A percentile compares a stretch with the other conserved stretches of the same genome.
Conservation (phyloP, 2,797 vertebrate species). For the Todus mexicanus region DNA sequence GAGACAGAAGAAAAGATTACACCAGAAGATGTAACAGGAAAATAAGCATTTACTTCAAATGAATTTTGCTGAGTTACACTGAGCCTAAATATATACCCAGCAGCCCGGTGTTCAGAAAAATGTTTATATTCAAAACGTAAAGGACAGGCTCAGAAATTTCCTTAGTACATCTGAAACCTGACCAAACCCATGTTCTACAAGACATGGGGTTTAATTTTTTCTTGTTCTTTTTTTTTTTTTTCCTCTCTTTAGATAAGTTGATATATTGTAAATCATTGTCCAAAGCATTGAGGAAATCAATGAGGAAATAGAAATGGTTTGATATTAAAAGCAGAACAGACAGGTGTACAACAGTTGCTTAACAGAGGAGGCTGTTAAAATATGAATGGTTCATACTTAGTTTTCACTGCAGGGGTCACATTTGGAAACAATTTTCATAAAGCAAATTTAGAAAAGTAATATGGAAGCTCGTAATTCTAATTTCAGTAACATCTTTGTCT, state of each 20-base stretch:
- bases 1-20: background rate
- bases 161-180: background rate
- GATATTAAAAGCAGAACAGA: background rate
- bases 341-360: background rate
- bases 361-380: background rate
- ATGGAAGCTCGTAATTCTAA: background rate
- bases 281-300: background rate
- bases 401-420: background rate
- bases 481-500: background rate
- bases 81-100: background rate
- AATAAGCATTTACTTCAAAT: background rate
- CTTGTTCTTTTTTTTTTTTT: background rate
- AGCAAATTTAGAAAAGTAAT: background rate
- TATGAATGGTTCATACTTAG: background rate
- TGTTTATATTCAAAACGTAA: background rate
- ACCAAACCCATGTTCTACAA: background rate
- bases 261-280: background rate
- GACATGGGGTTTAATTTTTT: background rate
- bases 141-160: background rate
- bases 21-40: background rate
- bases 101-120: background rate
- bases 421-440: conserved; percentile 7
- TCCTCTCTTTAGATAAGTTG: background rate
- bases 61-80: background rate
- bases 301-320: background rate